Base-by-base conservation (phyloP, 2,113 vertebrate genomes). In the Excalfactoria chinensis region DNA sequence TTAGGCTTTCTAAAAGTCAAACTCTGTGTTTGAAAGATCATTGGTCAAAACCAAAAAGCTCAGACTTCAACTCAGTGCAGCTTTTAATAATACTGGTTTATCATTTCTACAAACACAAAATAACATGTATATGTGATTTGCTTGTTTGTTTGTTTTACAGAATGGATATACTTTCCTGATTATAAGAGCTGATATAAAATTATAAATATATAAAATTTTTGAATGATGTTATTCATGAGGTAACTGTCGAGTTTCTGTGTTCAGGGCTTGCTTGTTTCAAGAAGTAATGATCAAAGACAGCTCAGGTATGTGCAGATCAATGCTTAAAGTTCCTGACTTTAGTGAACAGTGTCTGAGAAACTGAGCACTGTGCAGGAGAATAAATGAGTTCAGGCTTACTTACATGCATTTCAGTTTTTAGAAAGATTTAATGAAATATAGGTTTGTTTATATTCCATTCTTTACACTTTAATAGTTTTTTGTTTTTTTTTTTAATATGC, bases 261-360 rank as follows among this genome's bases (percentile, higher is more conserved):
- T 46, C 55, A 86, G 74, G 76, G 72, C 82, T 22, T 23, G 28
- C 55, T 72, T 67, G 80, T 85, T 87, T 91, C 86, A 87, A 85
- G 86, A 73, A 88, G 46, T 22, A 60, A 51, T 71, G 68, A 93
- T 96, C 86, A 94, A 95, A 95, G 74, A 44, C 84, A 80, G 69
- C 86, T 89, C 86, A 83, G 67, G 73, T 91, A 67, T 53, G 22
- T 90, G n/a, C n/a, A 89, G 78, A 93, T 92, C 86, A 94, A 73
- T 93, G 74, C 51, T 74, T 92, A 25, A 73, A 87, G 46, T 77
- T 91, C 34, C 19, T 0, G 0, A 15, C 34, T 67, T 21, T 17
- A 67, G 59, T 13, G 64, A 87, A 55, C 1, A 12, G 17, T 73
- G 35, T 74, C 63, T 74, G 55, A 85, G 82, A 94, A 86, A 62